Conservation (phyloP, 2,113 vertebrate genomes). For the Erythrolamprus reginae region DNA sequence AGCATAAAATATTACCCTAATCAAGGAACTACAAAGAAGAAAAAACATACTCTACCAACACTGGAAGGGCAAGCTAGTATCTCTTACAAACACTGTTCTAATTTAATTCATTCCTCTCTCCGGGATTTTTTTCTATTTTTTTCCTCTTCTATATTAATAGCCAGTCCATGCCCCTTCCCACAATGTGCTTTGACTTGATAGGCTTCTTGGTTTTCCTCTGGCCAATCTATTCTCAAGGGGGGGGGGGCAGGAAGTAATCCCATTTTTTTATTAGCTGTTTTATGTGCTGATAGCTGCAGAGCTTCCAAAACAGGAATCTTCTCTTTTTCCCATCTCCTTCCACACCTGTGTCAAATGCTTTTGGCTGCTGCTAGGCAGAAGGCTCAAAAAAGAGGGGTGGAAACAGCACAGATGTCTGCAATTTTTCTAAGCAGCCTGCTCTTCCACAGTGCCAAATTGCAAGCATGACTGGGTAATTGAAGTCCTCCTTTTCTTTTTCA, state of each 20-base stretch:
- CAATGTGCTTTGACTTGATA: background rate
- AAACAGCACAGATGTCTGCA: background rate
- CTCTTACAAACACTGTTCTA: background rate
- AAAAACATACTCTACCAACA: background rate
- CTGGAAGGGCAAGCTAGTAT: background rate
- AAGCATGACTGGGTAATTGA: background rate
- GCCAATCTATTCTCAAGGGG: background rate
- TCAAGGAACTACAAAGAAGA: background rate
- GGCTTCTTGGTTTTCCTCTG: background rate
- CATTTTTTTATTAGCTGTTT: background rate
- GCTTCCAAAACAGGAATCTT: background rate
- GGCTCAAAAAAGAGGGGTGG: background rate
- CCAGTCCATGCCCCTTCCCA: background rate
- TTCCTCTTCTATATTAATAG: background rate
- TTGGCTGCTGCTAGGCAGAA: background rate
- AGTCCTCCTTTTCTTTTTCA: background rate
- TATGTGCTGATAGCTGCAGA: background rate
- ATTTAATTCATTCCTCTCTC: background rate
- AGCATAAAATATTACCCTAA: background rate
- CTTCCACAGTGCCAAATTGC: background rate
- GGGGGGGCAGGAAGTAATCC: rapidly evolving
- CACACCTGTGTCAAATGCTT: background rate
- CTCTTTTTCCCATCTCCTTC: background rate
- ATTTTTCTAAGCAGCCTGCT: background rate
- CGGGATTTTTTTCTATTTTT: background rate